These are phyloP conservation scores for Aulostomus chinensis DNA, from an alignment of 2,797 vertebrate species.

Conservation along the genomic window DNA sequence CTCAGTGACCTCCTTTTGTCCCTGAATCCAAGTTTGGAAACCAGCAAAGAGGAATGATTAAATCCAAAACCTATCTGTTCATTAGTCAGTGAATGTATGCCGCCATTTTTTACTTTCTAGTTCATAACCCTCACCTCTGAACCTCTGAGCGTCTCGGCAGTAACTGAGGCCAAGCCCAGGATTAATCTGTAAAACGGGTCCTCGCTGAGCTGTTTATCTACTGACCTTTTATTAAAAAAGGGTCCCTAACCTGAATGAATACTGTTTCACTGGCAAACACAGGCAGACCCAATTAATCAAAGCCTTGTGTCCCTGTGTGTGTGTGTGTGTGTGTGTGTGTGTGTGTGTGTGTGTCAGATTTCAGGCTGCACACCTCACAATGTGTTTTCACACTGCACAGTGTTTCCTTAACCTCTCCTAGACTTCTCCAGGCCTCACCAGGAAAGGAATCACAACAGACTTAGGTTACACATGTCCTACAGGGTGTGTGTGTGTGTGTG, in stretches of 20 bases:
- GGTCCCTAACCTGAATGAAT: conserved; percentile 66
- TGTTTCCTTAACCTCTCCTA: conserved; percentile 77
- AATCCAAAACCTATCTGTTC: conserved; percentile 28
- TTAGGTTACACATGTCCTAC: conserved; percentile 77
- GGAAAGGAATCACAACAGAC: conserved; percentile 77
- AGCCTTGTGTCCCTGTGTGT: conserved; percentile 49
- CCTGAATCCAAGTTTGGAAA: conserved; percentile 14
- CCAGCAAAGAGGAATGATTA: conserved; percentile 3
- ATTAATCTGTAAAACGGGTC: conserved; percentile 68
- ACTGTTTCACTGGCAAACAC: conserved; percentile 73
- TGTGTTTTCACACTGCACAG: conserved; percentile 68
- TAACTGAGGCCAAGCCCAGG: conserved; percentile 41
- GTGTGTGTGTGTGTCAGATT: conserved; percentile 51
- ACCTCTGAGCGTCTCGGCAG: conserved; percentile 45
- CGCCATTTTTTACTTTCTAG: conserved; percentile 47
- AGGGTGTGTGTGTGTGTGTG: conserved; percentile 53
- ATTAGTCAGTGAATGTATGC: conserved; percentile 16
- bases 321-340: conserved; percentile 37
- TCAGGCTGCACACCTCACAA: conserved; percentile 69
- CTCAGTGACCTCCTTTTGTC: conserved; percentile 6
- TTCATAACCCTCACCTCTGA: conserved; percentile 70
- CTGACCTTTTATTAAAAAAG: conserved; percentile 67
- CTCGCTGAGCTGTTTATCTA: conserved; percentile 59
- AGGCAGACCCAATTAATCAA: conserved; percentile 72
- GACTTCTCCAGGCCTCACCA: conserved; percentile 68